A percentile compares a stretch with the other conserved stretches of the same genome.
phyloP scores from a whole-genome alignment of 2,113 vertebrate genomes.

The Eurystomus gularis region DNA sequence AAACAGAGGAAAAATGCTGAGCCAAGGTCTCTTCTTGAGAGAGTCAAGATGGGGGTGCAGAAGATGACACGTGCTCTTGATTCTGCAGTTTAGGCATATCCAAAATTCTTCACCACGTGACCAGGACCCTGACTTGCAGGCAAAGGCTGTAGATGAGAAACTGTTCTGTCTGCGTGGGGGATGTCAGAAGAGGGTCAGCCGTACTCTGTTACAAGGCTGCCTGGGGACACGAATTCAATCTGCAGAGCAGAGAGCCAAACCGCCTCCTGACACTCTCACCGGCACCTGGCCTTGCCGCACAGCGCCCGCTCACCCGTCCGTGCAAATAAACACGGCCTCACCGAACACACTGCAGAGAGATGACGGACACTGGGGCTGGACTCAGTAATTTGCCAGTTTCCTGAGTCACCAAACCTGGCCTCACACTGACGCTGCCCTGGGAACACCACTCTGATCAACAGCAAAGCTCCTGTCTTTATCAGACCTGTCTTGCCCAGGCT shows the following conservation, averaged over 20 bases:
- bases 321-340: not conserved
- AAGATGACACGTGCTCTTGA: not conserved
- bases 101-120: not conserved
- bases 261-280: not conserved
- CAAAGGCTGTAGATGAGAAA: not conserved
- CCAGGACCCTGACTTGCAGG: rapidly evolving
- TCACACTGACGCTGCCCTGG: not conserved
- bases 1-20: not conserved
- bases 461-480: not conserved
- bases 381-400: not conserved
- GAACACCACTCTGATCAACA: not conserved
- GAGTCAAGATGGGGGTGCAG: not conserved
- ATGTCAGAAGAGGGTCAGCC: not conserved
- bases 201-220: not conserved
- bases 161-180: rapidly evolving
- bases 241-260: not conserved
- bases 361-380: not conserved
- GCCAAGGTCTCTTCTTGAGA: not conserved
- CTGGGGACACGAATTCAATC: not conserved
- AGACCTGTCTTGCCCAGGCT: not conserved
- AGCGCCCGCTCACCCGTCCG: rapidly evolving
- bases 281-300: not conserved
- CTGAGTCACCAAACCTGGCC: not conserved
- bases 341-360: not conserved
- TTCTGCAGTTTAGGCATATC: not conserved